phyloP scores from a whole-genome alignment of 2,797 vertebrate species.

The Anisognathus igniventris region DNA sequence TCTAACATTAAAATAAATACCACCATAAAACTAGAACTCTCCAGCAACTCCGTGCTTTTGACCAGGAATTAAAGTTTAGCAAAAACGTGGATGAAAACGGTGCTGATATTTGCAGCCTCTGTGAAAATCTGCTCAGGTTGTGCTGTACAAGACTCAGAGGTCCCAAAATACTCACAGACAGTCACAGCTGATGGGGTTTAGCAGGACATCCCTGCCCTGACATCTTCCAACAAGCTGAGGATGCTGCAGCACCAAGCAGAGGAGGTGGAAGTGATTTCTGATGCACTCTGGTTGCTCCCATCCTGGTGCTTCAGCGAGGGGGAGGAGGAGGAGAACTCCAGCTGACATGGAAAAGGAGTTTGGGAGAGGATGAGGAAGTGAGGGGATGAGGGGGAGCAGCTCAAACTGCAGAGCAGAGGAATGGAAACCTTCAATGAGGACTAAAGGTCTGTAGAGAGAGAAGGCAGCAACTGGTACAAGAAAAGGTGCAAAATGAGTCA shows the following conservation, averaged over 20 bases:
- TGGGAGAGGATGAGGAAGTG: neutral
- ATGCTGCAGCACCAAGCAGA: neutral
- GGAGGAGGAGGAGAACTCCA: neutral
- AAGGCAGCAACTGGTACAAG: neutral
- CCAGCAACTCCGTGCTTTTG: neutral
- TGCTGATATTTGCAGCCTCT: neutral
- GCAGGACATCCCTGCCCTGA: neutral
- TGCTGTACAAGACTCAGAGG: neutral
- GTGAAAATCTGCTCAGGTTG: neutral
- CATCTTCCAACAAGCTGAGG: neutral
- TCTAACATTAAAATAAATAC: conserved; percentile 7
- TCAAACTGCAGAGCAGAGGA: neutral
- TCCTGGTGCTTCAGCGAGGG: neutral
- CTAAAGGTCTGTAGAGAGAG: neutral
- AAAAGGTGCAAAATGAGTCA: neutral
- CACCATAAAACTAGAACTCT: neutral
- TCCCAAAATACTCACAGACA: neutral
- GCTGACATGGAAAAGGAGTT: neutral
- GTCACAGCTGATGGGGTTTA: neutral
- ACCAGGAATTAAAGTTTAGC: neutral
- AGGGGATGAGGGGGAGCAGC: neutral
- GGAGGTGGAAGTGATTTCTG: neutral
- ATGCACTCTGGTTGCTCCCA: neutral
- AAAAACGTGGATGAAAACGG: neutral
- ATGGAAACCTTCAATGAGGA: neutral